Conservation (phyloP, 1,140 invertebrate genomes). For the Octopus bimaculoides region DNA sequence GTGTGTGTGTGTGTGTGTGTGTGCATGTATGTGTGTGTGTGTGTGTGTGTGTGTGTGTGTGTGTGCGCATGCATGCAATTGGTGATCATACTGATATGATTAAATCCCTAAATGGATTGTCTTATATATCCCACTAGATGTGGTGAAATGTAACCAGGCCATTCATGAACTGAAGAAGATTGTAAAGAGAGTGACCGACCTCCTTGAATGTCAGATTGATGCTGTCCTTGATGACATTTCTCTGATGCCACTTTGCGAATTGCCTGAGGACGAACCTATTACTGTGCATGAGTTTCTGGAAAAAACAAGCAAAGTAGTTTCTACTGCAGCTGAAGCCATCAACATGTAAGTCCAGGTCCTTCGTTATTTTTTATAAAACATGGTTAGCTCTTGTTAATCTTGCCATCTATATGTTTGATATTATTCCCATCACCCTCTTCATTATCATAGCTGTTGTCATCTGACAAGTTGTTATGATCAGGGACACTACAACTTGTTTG, state of each 20-base stretch:
- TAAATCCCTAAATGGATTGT: too few species aligned
- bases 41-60: too few species aligned
- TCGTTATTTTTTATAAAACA: background rate
- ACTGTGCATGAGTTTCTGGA: conserved; percentile 82
- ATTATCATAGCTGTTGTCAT: too few species aligned
- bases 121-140: conserved; percentile 31
- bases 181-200: conserved; percentile 72
- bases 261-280: conserved; percentile 79
- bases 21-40: too few species aligned
- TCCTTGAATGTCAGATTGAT: conserved; percentile 85
- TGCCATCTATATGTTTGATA: too few species aligned
- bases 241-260: conserved; percentile 71
- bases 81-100: too few species aligned
- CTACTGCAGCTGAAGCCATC: conserved; percentile 41
- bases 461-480: too few species aligned
- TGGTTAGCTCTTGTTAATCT: background rate
- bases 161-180: conserved; percentile 51
- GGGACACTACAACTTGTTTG: too few species aligned
- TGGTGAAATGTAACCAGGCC: conserved; percentile 42
- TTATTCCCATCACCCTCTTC: too few species aligned
- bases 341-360: conserved; percentile 32
- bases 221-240: conserved; percentile 85
- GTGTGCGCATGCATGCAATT: too few species aligned
- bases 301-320: conserved; percentile 61
- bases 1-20: too few species aligned